Evolutionary conservation across 1,140 invertebrate genomes (phyloP).

Genomic region (Drosophila saltans): DNA sequence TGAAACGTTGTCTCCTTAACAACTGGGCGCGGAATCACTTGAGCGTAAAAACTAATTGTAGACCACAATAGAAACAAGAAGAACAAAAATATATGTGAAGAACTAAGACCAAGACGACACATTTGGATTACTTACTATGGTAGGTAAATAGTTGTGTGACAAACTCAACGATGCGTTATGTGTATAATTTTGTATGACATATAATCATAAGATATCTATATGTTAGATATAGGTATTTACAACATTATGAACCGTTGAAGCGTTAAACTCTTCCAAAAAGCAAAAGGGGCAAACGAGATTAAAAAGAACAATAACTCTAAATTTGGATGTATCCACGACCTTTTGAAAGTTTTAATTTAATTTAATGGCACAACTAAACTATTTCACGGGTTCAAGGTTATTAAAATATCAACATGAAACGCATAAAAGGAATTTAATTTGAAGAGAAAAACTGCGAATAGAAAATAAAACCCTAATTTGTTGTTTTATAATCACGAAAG

Average conservation of each 20-base stretch:
- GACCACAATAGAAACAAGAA: conserved; percentile 35
- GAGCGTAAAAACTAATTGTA: conserved; percentile 64
- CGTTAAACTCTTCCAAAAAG: conserved; percentile 20
- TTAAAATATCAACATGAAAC: not conserved
- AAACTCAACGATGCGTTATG: conserved; percentile 13
- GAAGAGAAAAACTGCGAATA: not conserved
- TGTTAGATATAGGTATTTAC: conserved; percentile 6
- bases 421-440: not conserved
- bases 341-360: not conserved
- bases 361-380: not conserved
- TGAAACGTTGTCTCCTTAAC: conserved; percentile 59
- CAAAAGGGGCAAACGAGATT: not conserved
- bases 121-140: conserved; percentile 8
- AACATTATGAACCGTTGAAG: conserved; percentile 32
- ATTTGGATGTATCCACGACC: not conserved
- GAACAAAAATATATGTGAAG: conserved; percentile 27
- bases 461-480: too few species aligned
- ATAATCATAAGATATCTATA: conserved; percentile 17
- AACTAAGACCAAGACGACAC: conserved; percentile 17
- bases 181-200: conserved; percentile 5
- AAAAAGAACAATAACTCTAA: not conserved
- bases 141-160: not conserved
- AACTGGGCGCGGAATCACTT: conserved; percentile 53
- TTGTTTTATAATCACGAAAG: too few species aligned
- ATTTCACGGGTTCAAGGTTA: not conserved